Percentiles rank a stretch among this genome's conserved stretches.
Conservation (phyloP, 23 tunicate genomes). For the Aplidium turbinatum region DNA sequence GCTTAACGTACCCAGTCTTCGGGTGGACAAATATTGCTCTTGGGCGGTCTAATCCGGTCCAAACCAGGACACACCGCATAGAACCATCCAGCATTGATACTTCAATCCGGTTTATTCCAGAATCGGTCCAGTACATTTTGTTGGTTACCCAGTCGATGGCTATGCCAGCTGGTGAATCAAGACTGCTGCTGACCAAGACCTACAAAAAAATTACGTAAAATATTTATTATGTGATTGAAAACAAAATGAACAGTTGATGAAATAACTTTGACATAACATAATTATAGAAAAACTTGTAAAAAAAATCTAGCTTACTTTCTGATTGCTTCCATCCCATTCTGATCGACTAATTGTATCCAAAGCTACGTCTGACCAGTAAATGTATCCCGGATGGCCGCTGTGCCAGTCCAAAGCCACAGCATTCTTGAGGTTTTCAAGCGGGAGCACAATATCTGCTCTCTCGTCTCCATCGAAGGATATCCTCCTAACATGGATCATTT, state of each 20-base stretch:
- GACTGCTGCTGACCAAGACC: slow-evolving; percentile 65
- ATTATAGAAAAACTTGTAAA: neutral
- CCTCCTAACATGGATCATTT: slow-evolving; percentile 28
- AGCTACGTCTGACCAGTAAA: slow-evolving; percentile 83
- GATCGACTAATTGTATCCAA: slow-evolving; percentile 59
- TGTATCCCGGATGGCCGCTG: slow-evolving; percentile 48
- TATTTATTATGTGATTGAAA: neutral
- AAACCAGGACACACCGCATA: slow-evolving; percentile 63
- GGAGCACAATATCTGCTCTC: slow-evolving; percentile 56
- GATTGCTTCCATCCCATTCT: slow-evolving; percentile 76
- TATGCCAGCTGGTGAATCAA: slow-evolving; percentile 81
- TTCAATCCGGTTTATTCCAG: slow-evolving; percentile 80
- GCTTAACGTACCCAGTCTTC: slow-evolving; percentile 52
- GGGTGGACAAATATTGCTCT: slow-evolving; percentile 74
- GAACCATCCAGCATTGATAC: slow-evolving; percentile 72
- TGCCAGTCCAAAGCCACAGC: slow-evolving; percentile 89
- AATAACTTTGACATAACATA: neutral
- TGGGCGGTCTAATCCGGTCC: slow-evolving; percentile 75
- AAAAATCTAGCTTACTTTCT: slow-evolving; percentile 42
- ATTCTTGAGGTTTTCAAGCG: slow-evolving; percentile 48
- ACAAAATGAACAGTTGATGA: neutral
- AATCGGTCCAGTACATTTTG: slow-evolving; percentile 89
- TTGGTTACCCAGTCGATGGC: slow-evolving; percentile 86
- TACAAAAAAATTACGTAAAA: slow-evolving; percentile 3
- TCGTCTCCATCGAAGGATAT: slow-evolving; percentile 66